phyloP scores from a whole-genome alignment of 1,140 invertebrate species.

The Ylistrum balloti region DNA sequence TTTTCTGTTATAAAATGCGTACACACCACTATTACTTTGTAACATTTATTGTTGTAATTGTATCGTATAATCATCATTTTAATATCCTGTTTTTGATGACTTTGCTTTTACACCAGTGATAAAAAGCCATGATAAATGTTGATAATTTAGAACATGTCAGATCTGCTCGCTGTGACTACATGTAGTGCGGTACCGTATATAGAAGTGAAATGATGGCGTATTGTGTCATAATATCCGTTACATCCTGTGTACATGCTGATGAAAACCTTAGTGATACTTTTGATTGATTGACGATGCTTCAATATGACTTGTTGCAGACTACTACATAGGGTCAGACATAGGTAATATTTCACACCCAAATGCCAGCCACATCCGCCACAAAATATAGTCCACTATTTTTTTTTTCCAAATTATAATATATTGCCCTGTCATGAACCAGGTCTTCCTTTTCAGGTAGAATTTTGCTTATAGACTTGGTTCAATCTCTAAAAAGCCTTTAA shows the following conservation, averaged over 20 bases:
- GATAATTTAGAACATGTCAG: not conserved
- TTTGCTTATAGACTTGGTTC: not conserved
- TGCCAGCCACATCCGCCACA: slow-evolving; percentile 36
- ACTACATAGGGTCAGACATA: slow-evolving; percentile 38
- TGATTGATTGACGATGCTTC: slow-evolving; percentile 28
- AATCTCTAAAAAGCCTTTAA: not conserved
- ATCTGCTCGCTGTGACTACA: not conserved
- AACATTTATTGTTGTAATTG: not conserved
- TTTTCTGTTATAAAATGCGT: not conserved
- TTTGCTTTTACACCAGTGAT: not conserved
- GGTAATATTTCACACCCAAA: slow-evolving; percentile 22
- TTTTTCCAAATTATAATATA: slow-evolving; percentile 14
- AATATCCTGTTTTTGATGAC: slow-evolving; percentile 12
- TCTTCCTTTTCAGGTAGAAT: not conserved
- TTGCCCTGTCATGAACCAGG: slow-evolving; percentile 22
- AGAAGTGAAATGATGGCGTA: not conserved
- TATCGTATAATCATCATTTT: not conserved
- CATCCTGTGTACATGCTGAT: slow-evolving; percentile 2
- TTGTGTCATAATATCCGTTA: slow-evolving; percentile 20
- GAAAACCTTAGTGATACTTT: not conserved
- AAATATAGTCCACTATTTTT: slow-evolving; percentile 30
- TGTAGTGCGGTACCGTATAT: not conserved
- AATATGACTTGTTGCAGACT: slow-evolving; percentile 25
- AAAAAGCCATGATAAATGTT: slow-evolving; percentile 12
- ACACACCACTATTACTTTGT: not conserved